These are phyloP conservation scores for Himalopsyche phryganea DNA, from an alignment of 1,140 invertebrate genomes.

Conservation along the genomic window DNA sequence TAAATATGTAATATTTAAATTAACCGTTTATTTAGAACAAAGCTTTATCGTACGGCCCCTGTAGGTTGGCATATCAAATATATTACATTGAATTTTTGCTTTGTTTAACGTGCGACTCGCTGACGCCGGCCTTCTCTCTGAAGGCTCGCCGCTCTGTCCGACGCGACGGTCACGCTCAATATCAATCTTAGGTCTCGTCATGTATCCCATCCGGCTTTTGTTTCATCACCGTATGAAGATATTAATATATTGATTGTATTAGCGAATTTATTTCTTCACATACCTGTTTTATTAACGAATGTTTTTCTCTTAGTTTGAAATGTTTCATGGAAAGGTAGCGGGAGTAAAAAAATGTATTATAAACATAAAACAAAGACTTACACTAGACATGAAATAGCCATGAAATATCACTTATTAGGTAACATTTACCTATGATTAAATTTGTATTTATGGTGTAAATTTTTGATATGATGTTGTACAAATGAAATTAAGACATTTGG, in stretches of 20 bases:
- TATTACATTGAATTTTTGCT: constrained; percentile 9
- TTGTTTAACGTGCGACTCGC: not conserved
- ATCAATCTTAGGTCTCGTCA: not conserved
- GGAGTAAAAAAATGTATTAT: constrained; percentile 22
- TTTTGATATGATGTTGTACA: constrained; percentile 58
- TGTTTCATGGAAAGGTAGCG: constrained; percentile 13
- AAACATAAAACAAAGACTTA: constrained; percentile 33
- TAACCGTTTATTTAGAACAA: constrained; percentile 29
- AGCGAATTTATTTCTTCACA: constrained; percentile 19
- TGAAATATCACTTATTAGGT: constrained; percentile 40
- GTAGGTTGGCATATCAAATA: constrained; percentile 15
- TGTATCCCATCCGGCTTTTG: not conserved
- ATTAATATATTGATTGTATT: constrained; percentile 3
- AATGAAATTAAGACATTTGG: constrained; percentile 55
- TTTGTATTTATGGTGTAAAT: constrained; percentile 56
- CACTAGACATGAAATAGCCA: constrained; percentile 32
- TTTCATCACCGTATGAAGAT: constrained; percentile 1
- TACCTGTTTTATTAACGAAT: constrained; percentile 21
- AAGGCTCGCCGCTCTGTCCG: not conserved
- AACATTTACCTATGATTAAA: constrained; percentile 52
- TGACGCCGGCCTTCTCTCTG: no score
- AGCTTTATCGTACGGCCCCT: constrained; percentile 26
- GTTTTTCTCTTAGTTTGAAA: constrained; percentile 19
- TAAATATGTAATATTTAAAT: constrained; percentile 33
- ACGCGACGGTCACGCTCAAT: not conserved